Conservation (phyloP, 2,113 vertebrate species). For the Bagarius yarrelli region DNA sequence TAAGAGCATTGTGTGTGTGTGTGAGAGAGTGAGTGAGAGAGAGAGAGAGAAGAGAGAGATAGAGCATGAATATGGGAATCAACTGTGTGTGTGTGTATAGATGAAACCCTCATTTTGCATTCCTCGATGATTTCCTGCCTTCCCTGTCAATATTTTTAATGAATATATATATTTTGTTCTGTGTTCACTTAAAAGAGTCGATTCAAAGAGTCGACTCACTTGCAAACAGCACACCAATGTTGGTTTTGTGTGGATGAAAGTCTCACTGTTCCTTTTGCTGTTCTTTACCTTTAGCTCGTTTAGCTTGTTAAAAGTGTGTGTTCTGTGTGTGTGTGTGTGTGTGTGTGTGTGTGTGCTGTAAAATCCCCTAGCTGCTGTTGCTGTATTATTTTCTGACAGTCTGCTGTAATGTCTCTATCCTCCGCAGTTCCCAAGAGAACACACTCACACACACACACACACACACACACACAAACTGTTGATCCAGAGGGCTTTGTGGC, state of each 20-base stretch:
- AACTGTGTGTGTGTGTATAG: neutral
- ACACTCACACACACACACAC: slow-evolving; percentile 55
- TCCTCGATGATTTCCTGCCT: too few species aligned
- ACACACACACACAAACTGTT: slow-evolving; percentile 50
- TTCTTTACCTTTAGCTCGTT: neutral
- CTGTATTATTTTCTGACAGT: slow-evolving; percentile 20
- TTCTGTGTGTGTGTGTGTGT: slow-evolving; percentile 16
- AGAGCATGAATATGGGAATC: too few species aligned
- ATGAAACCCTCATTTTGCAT: too few species aligned
- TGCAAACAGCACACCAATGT: neutral
- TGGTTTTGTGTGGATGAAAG: neutral
- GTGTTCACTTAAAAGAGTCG: neutral
- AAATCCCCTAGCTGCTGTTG: neutral
- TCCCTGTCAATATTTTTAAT: too few species aligned
- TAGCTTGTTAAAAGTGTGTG: neutral
- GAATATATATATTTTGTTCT: too few species aligned
- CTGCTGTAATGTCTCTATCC: slow-evolving; percentile 61
- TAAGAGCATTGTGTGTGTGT: slow-evolving; percentile 9
- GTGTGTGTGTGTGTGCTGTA: neutral
- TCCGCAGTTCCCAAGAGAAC: slow-evolving; percentile 51
- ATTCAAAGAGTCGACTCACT: neutral
- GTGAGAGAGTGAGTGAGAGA: neutral
- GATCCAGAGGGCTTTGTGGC: slow-evolving; percentile 68
- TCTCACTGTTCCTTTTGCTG: too few species aligned
- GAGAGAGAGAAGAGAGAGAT: neutral